Base-by-base conservation (phyloP, 2,797 vertebrate genomes). In the Eulemur mongoz region DNA sequence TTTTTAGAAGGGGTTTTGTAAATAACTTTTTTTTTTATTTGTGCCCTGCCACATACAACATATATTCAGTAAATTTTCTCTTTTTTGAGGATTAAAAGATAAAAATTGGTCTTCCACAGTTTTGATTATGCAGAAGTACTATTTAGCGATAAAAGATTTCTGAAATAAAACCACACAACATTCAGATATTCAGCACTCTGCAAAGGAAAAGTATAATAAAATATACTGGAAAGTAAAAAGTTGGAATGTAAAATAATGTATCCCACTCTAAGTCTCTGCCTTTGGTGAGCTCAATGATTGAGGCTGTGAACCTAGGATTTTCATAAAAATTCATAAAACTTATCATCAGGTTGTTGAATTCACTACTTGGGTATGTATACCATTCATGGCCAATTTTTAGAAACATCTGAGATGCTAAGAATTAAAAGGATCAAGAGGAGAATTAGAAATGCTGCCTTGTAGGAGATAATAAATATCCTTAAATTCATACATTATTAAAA, bases 241-340 rank as follows among this genome's bases (percentile, higher is more conserved):
- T 18, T 78, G 5, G 63, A 93, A 89, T 79, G 14, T 23, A 88
- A 89, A 20, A 91, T 38, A 5, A 45, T 25, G 45, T 83, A 52
- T 6, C 2, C 10, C 20, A 61, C 8, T 67, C 30, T 63, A 82
- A 92, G 59, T 48, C 3, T 40, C 73, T 48, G 1, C 7, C 61
- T 65, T 43, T 72, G 45, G 63, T 57, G 82, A 86, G 80, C 27
- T 91, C 23, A 81, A 5, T 15, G 38, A 78, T 7, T 14, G 6
- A 32, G 32, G 32, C 13, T 40, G 52, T 61, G 35, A 73, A 91
- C 50, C 45, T 35, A 40, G 43, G 43, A 52, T 69, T 88, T 67
- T n/a, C 23, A 80, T 81, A 27, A 94, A 94, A 91, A 89, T 32
- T 90, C 8, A 81, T n/a, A 75, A 91, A 84, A n/a, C 2, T 81